Base-by-base conservation (phyloP, 2,888 invertebrate species). In the Clitarchus hookeri region DNA sequence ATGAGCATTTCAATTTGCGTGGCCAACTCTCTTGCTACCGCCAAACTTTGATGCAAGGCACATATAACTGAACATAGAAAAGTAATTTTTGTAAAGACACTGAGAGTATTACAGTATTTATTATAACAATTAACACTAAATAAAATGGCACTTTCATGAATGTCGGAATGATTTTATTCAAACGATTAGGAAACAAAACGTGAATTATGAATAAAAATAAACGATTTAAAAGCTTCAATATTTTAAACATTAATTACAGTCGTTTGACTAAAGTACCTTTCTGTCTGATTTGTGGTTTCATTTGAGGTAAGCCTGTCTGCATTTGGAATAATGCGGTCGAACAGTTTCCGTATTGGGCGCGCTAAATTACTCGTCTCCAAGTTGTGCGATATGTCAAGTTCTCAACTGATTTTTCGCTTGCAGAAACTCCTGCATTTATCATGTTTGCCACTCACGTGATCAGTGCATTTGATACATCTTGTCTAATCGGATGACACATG, bases 361-460 rank as follows among this genome's bases (percentile, higher is more conserved):
- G 44, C 36, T 19, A 80, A 44, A 44, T 80, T 80, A 80, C 4
- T 80, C 16, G 80, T 25, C 36, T 27, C 44, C 16, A 80, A 44
- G 26, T 12, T 27, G 27, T 16, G 27, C 27, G 23, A 36, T 16
- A 80, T 23, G 23, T 80, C 80, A 80, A 11, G 27, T 80, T 80
- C n/a, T n/a, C n/a, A n/a, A 25, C 11, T 80, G 44, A 80, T 80
- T 25, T n/a, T n/a, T n/a, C n/a, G n/a, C n/a, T n/a, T n/a, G n/a
- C n/a, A n/a, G n/a, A n/a, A n/a, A n/a, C n/a, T n/a, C n/a, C n/a
- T n/a, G n/a, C n/a, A n/a, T n/a, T n/a, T n/a, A n/a, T n/a, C n/a
- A n/a, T n/a, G n/a, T 80, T 27, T 80, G 80, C 80, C 26, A 80
- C 26, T 25, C 44, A 80, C 80, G 8, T 80, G 80, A 27, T 44